These are phyloP conservation scores for Sprattus sprattus DNA, from an alignment of 2,113 vertebrate species.

Conservation along the genomic window DNA sequence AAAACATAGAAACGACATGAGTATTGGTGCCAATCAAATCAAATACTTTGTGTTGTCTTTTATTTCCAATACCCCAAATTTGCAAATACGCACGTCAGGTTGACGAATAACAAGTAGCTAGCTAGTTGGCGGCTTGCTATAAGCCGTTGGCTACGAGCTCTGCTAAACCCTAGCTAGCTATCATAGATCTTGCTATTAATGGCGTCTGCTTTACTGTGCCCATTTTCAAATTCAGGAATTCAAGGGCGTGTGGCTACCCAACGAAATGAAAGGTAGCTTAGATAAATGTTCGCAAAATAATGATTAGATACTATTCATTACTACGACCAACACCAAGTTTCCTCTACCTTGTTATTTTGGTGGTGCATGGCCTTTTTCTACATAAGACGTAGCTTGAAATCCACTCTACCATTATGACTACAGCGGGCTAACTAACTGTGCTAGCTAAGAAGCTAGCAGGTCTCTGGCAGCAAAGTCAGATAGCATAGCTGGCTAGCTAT, in stretches of 20 bases:
- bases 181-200: not conserved
- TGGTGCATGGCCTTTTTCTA: not conserved
- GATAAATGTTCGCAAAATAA: not conserved
- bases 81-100: not conserved
- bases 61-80: not conserved
- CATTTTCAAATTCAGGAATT: not conserved
- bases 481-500: not conserved
- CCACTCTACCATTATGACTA: not conserved
- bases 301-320: not conserved
- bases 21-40: not conserved
- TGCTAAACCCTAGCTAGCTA: not conserved
- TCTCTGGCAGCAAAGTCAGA: not conserved
- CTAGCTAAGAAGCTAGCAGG: not conserved
- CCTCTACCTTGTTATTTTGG: not conserved
- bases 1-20: not conserved
- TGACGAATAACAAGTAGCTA: constrained; percentile 11
- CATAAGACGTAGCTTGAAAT: not conserved
- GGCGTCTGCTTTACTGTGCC: constrained; percentile 1
- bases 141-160: not conserved
- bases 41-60: not conserved
- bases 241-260: not conserved
- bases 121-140: not conserved
- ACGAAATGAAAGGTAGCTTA: not conserved
- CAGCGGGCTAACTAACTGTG: not conserved
- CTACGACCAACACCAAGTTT: not conserved